Conservation (phyloP, 2,113 vertebrate species). For the Nothobranchius furzeri region DNA sequence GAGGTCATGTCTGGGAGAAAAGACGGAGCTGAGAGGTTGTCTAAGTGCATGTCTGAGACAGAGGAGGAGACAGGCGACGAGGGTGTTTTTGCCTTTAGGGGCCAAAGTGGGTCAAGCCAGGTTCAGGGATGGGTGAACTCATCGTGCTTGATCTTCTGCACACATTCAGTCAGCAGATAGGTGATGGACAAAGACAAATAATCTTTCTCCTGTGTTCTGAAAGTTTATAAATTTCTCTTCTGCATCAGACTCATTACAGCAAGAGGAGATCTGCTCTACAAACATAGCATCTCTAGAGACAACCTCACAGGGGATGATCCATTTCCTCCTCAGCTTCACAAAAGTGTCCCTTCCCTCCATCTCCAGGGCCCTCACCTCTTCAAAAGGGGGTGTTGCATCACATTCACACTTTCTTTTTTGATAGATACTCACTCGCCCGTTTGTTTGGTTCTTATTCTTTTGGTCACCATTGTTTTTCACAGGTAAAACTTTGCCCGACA, state of each 20-base stretch:
- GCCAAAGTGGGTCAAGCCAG: constrained; percentile 55
- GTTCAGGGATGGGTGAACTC: constrained; percentile 15
- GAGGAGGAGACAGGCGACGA: neutral
- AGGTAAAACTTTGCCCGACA: constrained; percentile 24
- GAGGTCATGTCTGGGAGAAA: constrained; percentile 33
- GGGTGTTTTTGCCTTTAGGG: constrained; percentile 24
- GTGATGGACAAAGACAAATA: constrained; percentile 22
- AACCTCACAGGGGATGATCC: constrained; percentile 20
- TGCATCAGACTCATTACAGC: constrained; percentile 19
- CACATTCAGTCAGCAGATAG: constrained; percentile 21
- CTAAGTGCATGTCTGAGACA: constrained; percentile 36
- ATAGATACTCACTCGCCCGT: neutral
- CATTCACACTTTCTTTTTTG: constrained; percentile 2
- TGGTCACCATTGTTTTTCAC: constrained; percentile 18
- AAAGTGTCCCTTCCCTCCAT: neutral
- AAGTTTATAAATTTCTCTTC: constrained; percentile 16
- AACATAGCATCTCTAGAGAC: constrained; percentile 39
- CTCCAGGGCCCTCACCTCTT: constrained; percentile 4
- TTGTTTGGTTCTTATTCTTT: constrained; percentile 9
- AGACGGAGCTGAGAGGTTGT: constrained; percentile 12
- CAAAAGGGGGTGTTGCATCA: constrained; percentile 17
- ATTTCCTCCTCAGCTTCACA: constrained; percentile 33
- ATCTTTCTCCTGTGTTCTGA: constrained; percentile 4
- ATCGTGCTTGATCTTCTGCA: no score
- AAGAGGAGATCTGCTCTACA: constrained; percentile 27